Conservation (phyloP, 1,140 invertebrate species). For the Cyphomyrmex costatus region DNA sequence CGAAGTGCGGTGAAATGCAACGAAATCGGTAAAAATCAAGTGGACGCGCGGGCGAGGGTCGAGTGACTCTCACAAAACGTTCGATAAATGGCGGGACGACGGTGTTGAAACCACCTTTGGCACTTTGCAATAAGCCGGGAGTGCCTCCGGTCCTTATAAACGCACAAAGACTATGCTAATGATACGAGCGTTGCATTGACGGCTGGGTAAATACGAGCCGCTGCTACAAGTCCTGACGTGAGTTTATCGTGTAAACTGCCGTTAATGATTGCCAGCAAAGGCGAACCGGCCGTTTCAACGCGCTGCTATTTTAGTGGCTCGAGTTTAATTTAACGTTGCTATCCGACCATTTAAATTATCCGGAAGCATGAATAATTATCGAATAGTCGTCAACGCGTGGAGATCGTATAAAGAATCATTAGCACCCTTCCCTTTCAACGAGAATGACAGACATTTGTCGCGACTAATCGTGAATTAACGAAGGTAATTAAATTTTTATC, state of each 20-base stretch:
- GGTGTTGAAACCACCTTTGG: slow-evolving; percentile 69
- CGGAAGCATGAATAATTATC: slow-evolving; percentile 43
- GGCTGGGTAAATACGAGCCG: slow-evolving; percentile 65
- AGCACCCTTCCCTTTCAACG: slow-evolving; percentile 20
- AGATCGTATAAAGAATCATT: slow-evolving; percentile 31
- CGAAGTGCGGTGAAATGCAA: neutral
- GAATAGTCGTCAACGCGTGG: slow-evolving; percentile 14
- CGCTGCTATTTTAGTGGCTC: slow-evolving; percentile 46
- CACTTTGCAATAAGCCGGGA: slow-evolving; percentile 65
- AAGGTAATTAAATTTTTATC: slow-evolving; percentile 33
- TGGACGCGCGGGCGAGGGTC: slow-evolving; percentile 32
- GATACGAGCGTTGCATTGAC: slow-evolving; percentile 72
- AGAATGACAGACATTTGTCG: slow-evolving; percentile 7
- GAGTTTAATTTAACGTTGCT: slow-evolving; percentile 37
- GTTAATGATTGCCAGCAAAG: slow-evolving; percentile 63
- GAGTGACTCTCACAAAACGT: slow-evolving; percentile 57
- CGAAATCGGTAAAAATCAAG: slow-evolving; percentile 26
- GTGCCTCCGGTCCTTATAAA: slow-evolving; percentile 50
- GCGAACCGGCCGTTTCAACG: slow-evolving; percentile 31
- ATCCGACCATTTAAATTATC: slow-evolving; percentile 38
- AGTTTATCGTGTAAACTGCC: slow-evolving; percentile 67
- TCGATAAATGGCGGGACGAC: slow-evolving; percentile 59
- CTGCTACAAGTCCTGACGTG: slow-evolving; percentile 21
- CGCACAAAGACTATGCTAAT: slow-evolving; percentile 74
- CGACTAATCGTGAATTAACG: slow-evolving; percentile 38